Conservation (phyloP, 2,888 invertebrate species). For the Sphaeridia pumilis region DNA sequence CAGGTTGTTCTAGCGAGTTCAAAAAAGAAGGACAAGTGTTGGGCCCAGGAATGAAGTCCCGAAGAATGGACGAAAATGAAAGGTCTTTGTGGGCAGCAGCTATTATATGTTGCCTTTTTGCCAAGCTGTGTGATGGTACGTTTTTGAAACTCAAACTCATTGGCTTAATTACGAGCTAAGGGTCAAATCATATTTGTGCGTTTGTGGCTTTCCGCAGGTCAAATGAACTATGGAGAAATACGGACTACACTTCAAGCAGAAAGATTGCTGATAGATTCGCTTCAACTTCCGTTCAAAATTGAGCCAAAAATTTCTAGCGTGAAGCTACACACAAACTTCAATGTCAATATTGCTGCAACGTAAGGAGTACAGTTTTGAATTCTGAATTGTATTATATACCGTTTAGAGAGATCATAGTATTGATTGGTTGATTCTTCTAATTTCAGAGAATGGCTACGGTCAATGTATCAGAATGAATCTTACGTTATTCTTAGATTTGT, state of each 20-base stretch:
- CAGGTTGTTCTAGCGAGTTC: no score
- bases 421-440: no score
- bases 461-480: slow-evolving; percentile 17
- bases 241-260: background rate
- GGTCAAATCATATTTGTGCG: background rate
- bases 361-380: background rate
- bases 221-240: background rate
- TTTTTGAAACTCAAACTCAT: no score
- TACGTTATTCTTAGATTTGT: background rate
- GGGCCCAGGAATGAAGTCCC: no score
- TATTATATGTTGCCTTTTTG: no score
- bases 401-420: no score
- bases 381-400: no score
- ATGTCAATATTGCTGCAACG: background rate
- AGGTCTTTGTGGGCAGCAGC: no score
- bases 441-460: slow-evolving; percentile 19
- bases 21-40: no score
- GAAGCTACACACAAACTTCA: background rate
- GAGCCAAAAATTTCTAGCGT: background rate
- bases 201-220: background rate
- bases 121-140: no score
- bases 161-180: no score
- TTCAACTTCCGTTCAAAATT: background rate
- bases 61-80: no score
- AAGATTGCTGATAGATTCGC: background rate